These are phyloP conservation scores for Arctia plantaginis DNA, from an alignment of 2,888 invertebrate genomes.

Conservation along the genomic window DNA sequence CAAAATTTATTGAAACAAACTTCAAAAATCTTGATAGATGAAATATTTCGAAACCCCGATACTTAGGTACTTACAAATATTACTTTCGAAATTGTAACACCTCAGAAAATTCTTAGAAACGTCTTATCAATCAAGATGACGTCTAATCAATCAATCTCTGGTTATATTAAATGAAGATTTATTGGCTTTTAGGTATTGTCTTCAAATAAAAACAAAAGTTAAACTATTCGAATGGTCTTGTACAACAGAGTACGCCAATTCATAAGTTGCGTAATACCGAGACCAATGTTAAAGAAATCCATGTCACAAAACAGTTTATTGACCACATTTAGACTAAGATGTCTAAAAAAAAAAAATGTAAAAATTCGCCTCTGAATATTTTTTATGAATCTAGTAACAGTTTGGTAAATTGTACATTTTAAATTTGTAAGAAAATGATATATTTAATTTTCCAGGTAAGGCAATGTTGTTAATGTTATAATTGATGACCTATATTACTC, in stretches of 20 bases:
- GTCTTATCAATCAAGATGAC: neutral
- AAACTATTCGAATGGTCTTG: neutral
- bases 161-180: neutral
- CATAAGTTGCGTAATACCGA: neutral
- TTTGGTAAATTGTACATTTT: too few relatives aligned
- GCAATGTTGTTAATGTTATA: too few relatives aligned
- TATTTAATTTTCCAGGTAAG: too few relatives aligned
- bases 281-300: neutral
- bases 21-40: neutral
- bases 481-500: too few relatives aligned
- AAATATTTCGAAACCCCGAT: constrained; percentile 3
- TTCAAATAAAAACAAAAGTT: neutral
- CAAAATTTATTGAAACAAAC: neutral
- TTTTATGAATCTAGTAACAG: too few relatives aligned
- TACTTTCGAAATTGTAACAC: neutral
- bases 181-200: neutral
- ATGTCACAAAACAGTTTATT: neutral
- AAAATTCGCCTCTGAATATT: too few relatives aligned
- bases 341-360: too few relatives aligned
- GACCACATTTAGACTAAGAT: neutral
- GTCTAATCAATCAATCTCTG: neutral
- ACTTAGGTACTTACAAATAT: neutral
- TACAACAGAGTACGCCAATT: neutral
- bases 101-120: neutral
- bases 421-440: too few relatives aligned